phyloP scores from a whole-genome alignment of 2,888 invertebrate genomes.

The Coelogynopora nodosa region DNA sequence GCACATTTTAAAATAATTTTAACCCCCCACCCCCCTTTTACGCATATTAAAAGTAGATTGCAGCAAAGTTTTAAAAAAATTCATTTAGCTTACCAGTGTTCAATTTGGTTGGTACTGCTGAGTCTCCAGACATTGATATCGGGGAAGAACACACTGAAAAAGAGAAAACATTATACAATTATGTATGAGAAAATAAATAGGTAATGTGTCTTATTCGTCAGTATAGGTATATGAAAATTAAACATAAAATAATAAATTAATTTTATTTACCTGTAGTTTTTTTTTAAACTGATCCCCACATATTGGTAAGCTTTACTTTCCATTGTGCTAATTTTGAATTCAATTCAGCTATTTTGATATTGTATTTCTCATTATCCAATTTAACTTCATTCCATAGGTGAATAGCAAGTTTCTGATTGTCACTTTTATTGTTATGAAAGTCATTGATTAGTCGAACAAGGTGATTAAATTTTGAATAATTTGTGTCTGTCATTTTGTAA shows the following conservation, averaged over 20 bases:
- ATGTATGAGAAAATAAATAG: background rate
- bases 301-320: background rate
- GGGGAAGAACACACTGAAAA: background rate
- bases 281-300: background rate
- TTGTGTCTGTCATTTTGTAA: slow-evolving; percentile 17
- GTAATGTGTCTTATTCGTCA: background rate
- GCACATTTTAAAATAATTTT: background rate
- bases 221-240: background rate
- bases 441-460: background rate
- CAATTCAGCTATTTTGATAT: background rate
- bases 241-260: background rate
- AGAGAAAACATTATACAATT: background rate
- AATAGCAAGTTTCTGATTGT: background rate
- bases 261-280: background rate
- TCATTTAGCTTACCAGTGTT: background rate
- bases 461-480: background rate
- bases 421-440: background rate
- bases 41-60: background rate
- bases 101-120: background rate
- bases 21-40: background rate
- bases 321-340: background rate
- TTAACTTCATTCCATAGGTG: background rate
- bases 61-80: background rate
- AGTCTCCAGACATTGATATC: background rate
- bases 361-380: background rate